Conservation (phyloP, 2,888 invertebrate genomes). For the Achlya flavicornis region DNA sequence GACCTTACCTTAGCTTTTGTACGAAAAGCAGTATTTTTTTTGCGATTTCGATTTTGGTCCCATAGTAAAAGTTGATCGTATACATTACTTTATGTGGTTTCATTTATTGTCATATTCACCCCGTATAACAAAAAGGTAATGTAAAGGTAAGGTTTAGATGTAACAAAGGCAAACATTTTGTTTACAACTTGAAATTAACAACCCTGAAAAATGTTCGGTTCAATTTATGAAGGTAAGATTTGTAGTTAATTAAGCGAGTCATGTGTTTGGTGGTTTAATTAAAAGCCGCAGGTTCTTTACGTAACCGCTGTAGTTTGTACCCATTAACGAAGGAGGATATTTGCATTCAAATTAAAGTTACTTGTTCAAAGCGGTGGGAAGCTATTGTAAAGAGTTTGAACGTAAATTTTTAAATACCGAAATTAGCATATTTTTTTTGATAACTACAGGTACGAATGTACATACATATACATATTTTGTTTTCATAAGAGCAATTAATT, state of each 20-base stretch:
- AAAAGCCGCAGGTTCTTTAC: slow-evolving; percentile 15
- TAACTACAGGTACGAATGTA: no score
- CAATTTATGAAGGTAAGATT: slow-evolving; percentile 12
- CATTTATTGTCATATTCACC: no score
- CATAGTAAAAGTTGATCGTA: no score
- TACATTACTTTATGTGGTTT: no score
- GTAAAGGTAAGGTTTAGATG: no score
- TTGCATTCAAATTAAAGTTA: slow-evolving; percentile 16
- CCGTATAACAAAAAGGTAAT: no score
- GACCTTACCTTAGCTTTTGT: no score
- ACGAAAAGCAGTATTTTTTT: no score
- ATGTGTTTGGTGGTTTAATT: slow-evolving; percentile 16
- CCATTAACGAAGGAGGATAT: slow-evolving; percentile 6
- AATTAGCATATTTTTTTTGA: background rate
- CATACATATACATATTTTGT: no score
- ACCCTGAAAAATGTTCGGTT: slow-evolving; percentile 3
- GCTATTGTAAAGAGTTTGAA: background rate
- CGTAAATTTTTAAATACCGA: background rate
- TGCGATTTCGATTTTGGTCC: no score
- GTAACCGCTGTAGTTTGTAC: slow-evolving; percentile 10
- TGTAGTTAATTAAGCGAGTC: slow-evolving; percentile 17
- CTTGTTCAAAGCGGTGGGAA: background rate
- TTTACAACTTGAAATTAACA: background rate
- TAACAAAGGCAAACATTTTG: slow-evolving; percentile 9
- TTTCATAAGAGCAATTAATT: no score